These are phyloP conservation scores for Uropetala carovei DNA, from an alignment of 2,888 invertebrate species.

Conservation along the genomic window DNA sequence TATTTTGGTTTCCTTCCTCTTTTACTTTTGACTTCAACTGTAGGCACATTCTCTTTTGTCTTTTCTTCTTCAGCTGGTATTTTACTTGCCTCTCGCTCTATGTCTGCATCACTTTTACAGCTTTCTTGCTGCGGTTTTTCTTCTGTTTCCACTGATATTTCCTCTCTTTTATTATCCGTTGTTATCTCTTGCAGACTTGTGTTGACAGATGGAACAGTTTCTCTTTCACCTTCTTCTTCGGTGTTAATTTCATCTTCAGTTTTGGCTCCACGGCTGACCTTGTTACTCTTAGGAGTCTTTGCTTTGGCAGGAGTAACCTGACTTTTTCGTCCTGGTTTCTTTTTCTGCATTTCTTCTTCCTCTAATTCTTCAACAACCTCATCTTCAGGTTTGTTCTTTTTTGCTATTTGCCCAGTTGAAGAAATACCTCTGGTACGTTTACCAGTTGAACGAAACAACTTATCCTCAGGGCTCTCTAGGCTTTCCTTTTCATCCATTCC, in stretches of 20 bases:
- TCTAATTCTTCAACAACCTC: not conserved
- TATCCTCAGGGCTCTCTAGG: not conserved
- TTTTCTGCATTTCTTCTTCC: constrained; percentile 24
- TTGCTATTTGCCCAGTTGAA: constrained; percentile 7
- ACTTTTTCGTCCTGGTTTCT: constrained; percentile 37
- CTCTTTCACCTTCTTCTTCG: constrained; percentile 15
- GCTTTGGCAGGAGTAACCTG: not conserved
- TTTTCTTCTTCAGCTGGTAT: not conserved
- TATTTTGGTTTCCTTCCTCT: constrained; percentile 37
- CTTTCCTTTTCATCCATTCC: not conserved
- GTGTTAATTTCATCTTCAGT: constrained; percentile 1
- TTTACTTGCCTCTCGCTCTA: constrained; percentile 4
- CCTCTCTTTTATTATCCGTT: not conserved
- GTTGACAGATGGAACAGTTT: not conserved
- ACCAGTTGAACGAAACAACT: not conserved
- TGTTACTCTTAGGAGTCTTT: constrained; percentile 28
- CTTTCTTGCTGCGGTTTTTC: not conserved
- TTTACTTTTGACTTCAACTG: constrained; percentile 10
- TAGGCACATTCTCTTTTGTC: not conserved
- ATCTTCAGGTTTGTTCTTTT: constrained; percentile 42
- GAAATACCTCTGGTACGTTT: constrained; percentile 10
- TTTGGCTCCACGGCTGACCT: not conserved
- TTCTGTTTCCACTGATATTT: not conserved
- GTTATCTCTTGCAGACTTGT: not conserved
- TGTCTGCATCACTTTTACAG: not conserved